Evolutionary conservation across 2,113 vertebrate genomes (phyloP), one percentile per base, ranked within the genome.

Genomic region (Alectura lathami): DNA sequence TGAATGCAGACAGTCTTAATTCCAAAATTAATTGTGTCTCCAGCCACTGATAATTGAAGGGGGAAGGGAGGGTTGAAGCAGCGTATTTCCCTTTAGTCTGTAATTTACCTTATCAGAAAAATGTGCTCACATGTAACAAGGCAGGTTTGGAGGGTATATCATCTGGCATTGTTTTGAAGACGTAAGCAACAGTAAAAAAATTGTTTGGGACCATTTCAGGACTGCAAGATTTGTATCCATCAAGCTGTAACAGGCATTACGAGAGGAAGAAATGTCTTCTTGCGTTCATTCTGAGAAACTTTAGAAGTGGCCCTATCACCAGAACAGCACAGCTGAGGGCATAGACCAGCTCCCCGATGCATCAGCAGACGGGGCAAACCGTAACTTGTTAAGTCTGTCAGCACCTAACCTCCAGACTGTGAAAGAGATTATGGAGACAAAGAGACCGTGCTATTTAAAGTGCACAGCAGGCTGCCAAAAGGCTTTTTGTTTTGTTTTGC

Each of bases 1-100:
- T 95, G 91, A 88, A 94, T 86, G 76, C 85, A 96, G 92, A 89
- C 83, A 42, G 88, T 86, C 92, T 90, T 88, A 94, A 88, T 94
- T 94, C 83, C 63, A 73, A 89, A 95, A 93, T 94, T 94, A 91
- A 94, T 96, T 96, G 70, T 84, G 60, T 83, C 88, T 92, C 75
- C 81, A 92, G 72, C 60, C 84, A 78, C 40, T 81, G 72, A 88
- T 94, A 93, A 95, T 94, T 93, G 88, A 93, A 82, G 60, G 13
- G 29, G 20, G 32, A 24, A 17, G 36, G 50, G 13, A 53, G 26
- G 59, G 29, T 18, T 87, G 73, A 86, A 76, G 38, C 70, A 76
- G 34, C 48, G 47, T 17, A 12, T 86, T 83, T 87, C 15, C 38
- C 70, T 93, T 94, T 96, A 70, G 84, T 96, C 79, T 81, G 36